Evolutionary conservation across 2,113 vertebrate genomes (phyloP).

Genomic region (Gavia stellata): DNA sequence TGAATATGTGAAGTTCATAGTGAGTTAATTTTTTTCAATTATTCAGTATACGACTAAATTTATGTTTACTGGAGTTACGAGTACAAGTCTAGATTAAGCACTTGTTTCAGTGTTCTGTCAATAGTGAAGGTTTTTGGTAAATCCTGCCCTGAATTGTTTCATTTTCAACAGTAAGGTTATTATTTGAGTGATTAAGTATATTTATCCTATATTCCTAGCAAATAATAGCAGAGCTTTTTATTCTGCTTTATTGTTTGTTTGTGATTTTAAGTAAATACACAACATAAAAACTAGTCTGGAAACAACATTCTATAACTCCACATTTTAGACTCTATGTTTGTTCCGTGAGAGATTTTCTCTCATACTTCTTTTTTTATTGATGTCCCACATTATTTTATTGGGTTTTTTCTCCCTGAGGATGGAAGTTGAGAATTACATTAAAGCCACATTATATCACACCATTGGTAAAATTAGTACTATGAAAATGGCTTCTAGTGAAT

Average conservation of each 20-base stretch:
- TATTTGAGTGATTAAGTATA: not conserved
- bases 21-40: not conserved
- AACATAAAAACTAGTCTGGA: not conserved
- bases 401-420: accelerated
- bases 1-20: not conserved
- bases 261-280: not conserved
- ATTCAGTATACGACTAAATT: not conserved
- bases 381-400: not conserved
- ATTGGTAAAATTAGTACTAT: not conserved
- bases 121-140: not conserved
- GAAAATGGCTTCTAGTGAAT: not conserved
- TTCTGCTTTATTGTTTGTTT: not conserved
- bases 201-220: not conserved
- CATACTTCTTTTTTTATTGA: not conserved
- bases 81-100: not conserved
- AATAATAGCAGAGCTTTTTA: not conserved
- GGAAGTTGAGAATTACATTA: not conserved
- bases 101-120: not conserved
- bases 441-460: not conserved
- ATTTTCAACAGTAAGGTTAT: not conserved
- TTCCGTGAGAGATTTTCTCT: not conserved
- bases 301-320: not conserved
- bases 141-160: not conserved
- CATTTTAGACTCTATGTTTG: not conserved
- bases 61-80: not conserved